Base-by-base conservation (phyloP, 2,113 vertebrate species). In the Colaptes auratus region DNA sequence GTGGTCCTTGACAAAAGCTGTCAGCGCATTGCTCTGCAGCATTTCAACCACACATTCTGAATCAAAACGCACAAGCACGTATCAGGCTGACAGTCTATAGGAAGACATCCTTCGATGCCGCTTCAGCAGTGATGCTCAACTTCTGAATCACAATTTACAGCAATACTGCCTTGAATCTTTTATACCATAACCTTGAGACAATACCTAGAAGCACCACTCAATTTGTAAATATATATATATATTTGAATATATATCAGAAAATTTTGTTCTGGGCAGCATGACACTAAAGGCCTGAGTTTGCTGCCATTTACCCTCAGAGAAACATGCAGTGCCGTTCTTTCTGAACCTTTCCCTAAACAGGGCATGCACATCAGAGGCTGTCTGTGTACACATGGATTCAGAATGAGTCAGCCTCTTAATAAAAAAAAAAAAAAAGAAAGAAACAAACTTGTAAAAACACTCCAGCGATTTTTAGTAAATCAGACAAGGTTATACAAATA, bases 401-500 rank as follows among this genome's bases (percentile, higher is more conserved):
- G 66, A 77, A 80, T 28, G 67, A 95, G 60, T 92, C 87, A 95
- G 73, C 64, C 35, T 88, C 69, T 75, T 76, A 94, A 78, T 61
- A 88, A 88, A 80, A 92, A 79, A 86, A 91, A 89, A 84, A 93
- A 89, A 28, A 82, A 84, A 92, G 74, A 86, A 91, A 91, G 71
- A 84, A 94, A 89, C 31, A 82, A 84, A 88, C 95, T 94, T 93
- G 82, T 95, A 95, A 96, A 97, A 93, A 44, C 21, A 71, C 36
- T 55, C 14, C 35, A 46, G 69, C 53, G 93, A 75, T 93, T 95
- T 96, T 97, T 94, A 94, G 65, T 85, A 86, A 90, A 79, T 91
- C 86, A 80, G 89, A 72, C 93, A 96, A 93, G 83, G 92, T 94
- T 95, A 95, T 94, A 59, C 95, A 96, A 96, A 97, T 83, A 96